Conservation (phyloP, 2,797 vertebrate genomes). For the Melanotaenia maccullochi region DNA sequence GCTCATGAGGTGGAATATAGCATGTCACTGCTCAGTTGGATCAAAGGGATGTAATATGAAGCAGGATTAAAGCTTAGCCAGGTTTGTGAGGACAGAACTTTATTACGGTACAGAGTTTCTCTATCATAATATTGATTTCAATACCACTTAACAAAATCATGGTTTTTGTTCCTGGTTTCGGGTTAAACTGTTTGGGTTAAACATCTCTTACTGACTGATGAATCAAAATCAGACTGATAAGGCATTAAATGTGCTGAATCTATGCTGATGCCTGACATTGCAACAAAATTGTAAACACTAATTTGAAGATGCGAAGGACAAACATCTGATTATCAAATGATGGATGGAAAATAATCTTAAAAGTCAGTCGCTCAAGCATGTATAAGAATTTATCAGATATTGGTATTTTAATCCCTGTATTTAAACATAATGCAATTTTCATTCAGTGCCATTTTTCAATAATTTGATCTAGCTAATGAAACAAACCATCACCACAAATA, state of each 20-base stretch:
- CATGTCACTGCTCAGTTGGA: background rate
- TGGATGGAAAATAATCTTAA: background rate
- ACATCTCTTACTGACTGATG: too few species aligned
- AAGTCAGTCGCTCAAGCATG: background rate
- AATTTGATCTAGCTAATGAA: background rate
- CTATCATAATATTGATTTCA: background rate
- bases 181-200: too few species aligned
- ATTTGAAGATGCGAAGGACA: background rate
- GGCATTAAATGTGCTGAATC: background rate
- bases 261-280: background rate
- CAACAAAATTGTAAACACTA: background rate
- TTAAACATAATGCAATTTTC: background rate
- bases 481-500: background rate
- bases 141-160: background rate
- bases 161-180: background rate
- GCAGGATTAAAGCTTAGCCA: background rate
- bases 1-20: background rate
- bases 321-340: too few species aligned
- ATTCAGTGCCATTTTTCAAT: background rate
- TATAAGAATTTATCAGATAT: background rate
- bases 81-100: background rate
- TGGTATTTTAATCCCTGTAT: background rate
- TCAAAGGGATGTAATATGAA: background rate
- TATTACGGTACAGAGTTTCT: too few species aligned
- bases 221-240: background rate